A percentile compares a stretch with the other conserved stretches of the same genome.
phyloP scores from a whole-genome alignment of 2,888 invertebrate species.

The Lottia scabra region DNA sequence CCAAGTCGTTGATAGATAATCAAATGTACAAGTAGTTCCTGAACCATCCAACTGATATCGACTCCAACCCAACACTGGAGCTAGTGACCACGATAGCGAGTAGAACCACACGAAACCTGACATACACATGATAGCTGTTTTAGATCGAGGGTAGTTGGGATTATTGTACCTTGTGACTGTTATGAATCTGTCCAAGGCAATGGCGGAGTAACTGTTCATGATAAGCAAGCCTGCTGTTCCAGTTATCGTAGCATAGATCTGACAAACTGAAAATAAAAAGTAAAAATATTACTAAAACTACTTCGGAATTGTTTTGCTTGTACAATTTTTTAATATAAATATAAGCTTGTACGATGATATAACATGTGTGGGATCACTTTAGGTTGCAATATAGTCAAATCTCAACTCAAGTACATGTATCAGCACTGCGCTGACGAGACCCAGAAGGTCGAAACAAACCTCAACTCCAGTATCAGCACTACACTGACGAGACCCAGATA shows the following conservation, averaged over 20 bases:
- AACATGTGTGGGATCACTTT: too few relatives aligned
- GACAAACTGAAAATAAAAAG: constrained; percentile 33
- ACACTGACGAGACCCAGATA: too few relatives aligned
- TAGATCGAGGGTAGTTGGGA: constrained; percentile 20
- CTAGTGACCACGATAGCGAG: constrained; percentile 26
- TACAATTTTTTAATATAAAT: too few relatives aligned
- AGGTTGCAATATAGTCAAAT: too few relatives aligned
- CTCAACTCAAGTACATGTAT: too few relatives aligned
- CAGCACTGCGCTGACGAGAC: too few relatives aligned
- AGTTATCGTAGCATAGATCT: constrained; percentile 30
- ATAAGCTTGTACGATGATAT: too few relatives aligned
- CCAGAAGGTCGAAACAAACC: too few relatives aligned
- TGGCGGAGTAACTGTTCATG: constrained; percentile 36
- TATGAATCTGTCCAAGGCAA: constrained; percentile 35
- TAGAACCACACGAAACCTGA: constrained; percentile 26
- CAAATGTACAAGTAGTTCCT: constrained; percentile 38
- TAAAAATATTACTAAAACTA: too few relatives aligned
- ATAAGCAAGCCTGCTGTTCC: constrained; percentile 32
- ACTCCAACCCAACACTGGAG: constrained; percentile 30
- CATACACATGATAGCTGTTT: constrained; percentile 17
- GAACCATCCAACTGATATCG: constrained; percentile 33
- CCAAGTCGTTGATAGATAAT: constrained; percentile 25
- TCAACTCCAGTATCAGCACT: too few relatives aligned
- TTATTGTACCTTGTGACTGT: constrained; percentile 26
- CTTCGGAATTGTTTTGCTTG: too few relatives aligned